A percentile compares a stretch with the other conserved stretches of the same genome.
Evolutionary conservation across 2,888 invertebrate species (phyloP).

Genomic region (Synergus japonicus): DNA sequence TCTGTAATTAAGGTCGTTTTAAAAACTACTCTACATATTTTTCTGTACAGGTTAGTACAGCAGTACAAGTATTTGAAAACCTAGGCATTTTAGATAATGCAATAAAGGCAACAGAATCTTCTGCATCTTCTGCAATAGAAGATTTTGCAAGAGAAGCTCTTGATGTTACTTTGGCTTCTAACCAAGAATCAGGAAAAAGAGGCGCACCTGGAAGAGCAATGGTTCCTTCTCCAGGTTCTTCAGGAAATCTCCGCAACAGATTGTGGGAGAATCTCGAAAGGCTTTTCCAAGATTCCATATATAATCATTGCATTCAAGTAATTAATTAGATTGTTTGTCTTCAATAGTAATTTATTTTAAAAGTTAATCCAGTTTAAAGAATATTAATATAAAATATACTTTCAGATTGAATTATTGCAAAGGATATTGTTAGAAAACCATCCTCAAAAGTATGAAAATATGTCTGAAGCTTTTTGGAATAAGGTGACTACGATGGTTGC

Average conservation of each 20-base stretch:
- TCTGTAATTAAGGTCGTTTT: neutral
- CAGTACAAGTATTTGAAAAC: slow-evolving; percentile 83
- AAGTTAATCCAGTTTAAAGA: slow-evolving; percentile 42
- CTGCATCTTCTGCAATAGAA: slow-evolving; percentile 77
- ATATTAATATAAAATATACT: neutral
- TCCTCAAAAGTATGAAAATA: slow-evolving; percentile 65
- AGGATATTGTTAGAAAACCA: slow-evolving; percentile 70
- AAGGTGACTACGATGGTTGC: slow-evolving; percentile 78
- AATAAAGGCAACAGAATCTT: slow-evolving; percentile 77
- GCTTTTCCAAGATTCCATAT: slow-evolving; percentile 87
- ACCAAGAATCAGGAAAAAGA: slow-evolving; percentile 68
- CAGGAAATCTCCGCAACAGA: slow-evolving; percentile 81
- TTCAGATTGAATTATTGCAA: slow-evolving; percentile 69
- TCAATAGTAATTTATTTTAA: neutral
- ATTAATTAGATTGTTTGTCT: neutral
- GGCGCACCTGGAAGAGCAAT: slow-evolving; percentile 81
- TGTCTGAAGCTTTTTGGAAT: slow-evolving; percentile 81
- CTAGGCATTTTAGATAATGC: slow-evolving; percentile 77
- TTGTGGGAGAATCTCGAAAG: slow-evolving; percentile 95
- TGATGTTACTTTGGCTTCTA: slow-evolving; percentile 75
- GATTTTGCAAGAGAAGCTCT: slow-evolving; percentile 78
- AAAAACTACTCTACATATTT: neutral
- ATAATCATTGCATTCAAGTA: slow-evolving; percentile 85
- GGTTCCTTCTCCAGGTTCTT: slow-evolving; percentile 80
- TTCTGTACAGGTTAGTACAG: slow-evolving; percentile 79